phyloP scores from a whole-genome alignment of 1,140 invertebrate genomes.

The Cotesia glomerata region DNA sequence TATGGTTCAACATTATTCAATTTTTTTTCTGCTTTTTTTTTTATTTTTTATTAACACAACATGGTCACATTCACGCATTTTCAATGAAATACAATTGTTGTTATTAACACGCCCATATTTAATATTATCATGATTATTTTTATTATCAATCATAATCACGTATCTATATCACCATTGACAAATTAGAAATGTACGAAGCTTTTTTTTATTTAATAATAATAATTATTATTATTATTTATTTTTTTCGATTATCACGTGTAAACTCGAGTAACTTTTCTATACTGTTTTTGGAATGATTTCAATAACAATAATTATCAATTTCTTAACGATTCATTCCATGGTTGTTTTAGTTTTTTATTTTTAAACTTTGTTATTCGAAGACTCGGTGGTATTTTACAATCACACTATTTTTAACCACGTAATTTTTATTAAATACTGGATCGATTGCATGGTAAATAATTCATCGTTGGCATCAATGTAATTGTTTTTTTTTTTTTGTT shows the following conservation, averaged over 20 bases:
- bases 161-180: constrained; percentile 32
- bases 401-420: too few species aligned
- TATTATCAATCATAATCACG: constrained; percentile 23
- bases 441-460: constrained; percentile 33
- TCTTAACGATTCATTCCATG: too few species aligned
- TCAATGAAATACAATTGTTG: constrained; percentile 28
- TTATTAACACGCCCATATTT: constrained; percentile 26
- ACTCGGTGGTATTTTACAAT: too few species aligned
- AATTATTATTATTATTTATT: too few species aligned
- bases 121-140: not conserved
- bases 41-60: not conserved
- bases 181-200: constrained; percentile 36
- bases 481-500: not conserved
- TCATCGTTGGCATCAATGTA: constrained; percentile 28
- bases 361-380: too few species aligned
- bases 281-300: not conserved
- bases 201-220: not conserved
- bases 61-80: constrained; percentile 21
- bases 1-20: constrained; percentile 8
- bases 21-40: constrained; percentile 25
- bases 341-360: too few species aligned
- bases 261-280: constrained; percentile 27
- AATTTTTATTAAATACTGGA: not conserved
- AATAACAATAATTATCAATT: too few species aligned
- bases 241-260: constrained; percentile 23